A percentile compares a stretch with the other conserved stretches of the same genome.
Evolutionary conservation across 2,888 invertebrate genomes (phyloP).

Genomic region (Leptopilina myrica): DNA sequence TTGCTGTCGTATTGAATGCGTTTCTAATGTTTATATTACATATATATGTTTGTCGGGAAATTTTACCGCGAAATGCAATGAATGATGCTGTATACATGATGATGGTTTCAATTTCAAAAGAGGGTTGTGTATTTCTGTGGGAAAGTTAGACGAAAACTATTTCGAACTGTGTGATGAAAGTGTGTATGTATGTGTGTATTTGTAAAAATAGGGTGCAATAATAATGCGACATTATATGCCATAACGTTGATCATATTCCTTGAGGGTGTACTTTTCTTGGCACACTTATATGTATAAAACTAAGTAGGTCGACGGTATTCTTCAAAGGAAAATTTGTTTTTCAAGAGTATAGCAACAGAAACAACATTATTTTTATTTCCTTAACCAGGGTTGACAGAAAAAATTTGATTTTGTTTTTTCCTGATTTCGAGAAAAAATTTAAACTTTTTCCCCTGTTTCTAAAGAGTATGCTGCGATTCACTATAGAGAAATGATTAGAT

Average conservation of each 20-base stretch:
- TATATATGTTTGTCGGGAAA: background rate
- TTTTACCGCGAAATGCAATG: conserved; percentile 27
- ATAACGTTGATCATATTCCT: conserved; percentile 66
- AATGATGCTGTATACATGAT: conserved; percentile 51
- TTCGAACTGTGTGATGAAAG: conserved; percentile 58
- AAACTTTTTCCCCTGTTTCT: no score
- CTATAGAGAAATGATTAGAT: no score
- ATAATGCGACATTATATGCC: conserved; percentile 66
- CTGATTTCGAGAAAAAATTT: no score
- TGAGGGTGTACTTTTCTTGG: conserved; percentile 2
- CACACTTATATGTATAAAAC: no score
- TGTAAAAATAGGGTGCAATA: conserved; percentile 63
- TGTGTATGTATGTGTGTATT: conserved; percentile 59
- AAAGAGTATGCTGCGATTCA: no score
- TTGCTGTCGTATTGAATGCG: background rate
- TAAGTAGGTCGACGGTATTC: no score
- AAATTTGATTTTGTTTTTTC: no score
- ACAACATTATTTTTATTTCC: no score
- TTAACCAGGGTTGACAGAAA: no score
- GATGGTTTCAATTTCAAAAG: conserved; percentile 68
- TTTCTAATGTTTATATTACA: background rate
- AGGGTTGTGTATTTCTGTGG: conserved; percentile 63
- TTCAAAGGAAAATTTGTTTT: no score
- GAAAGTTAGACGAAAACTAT: conserved; percentile 61
- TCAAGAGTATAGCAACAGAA: no score